Conservation (phyloP, 2,113 vertebrate species). For the Oenanthe oenanthe region DNA sequence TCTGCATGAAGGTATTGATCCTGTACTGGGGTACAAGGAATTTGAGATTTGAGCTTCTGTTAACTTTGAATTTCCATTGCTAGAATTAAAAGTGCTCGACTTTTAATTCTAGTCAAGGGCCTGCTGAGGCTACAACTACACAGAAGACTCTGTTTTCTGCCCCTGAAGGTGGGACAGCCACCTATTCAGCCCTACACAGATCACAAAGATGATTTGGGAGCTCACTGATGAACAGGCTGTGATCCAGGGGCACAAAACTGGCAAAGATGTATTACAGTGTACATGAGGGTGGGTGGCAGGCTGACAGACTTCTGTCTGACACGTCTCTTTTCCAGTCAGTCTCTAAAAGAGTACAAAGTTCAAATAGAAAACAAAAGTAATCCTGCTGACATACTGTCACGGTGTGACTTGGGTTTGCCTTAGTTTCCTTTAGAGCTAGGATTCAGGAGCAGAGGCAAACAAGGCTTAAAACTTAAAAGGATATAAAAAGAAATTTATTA, state of each 20-base stretch:
- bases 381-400: background rate
- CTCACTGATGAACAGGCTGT: background rate
- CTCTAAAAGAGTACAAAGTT: background rate
- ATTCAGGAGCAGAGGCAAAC: too few relatives aligned
- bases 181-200: background rate
- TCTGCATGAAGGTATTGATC: background rate
- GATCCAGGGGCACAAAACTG: background rate
- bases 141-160: background rate
- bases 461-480: too few relatives aligned
- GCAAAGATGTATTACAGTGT: background rate
- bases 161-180: background rate
- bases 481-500: too few relatives aligned
- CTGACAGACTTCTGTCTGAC: background rate
- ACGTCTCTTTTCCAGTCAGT: background rate
- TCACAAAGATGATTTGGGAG: background rate
- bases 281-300: background rate
- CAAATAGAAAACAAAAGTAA: background rate
- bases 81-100: background rate
- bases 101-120: background rate
- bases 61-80: background rate
- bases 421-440: too few relatives aligned
- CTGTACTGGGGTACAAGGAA: background rate
- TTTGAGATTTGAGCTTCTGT: background rate
- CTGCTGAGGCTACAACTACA: background rate
- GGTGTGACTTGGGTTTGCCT: too few relatives aligned